Percentiles rank a stretch among this genome's conserved stretches.
Conservation (phyloP, 2,888 invertebrate species). For the Phortica magna region DNA sequence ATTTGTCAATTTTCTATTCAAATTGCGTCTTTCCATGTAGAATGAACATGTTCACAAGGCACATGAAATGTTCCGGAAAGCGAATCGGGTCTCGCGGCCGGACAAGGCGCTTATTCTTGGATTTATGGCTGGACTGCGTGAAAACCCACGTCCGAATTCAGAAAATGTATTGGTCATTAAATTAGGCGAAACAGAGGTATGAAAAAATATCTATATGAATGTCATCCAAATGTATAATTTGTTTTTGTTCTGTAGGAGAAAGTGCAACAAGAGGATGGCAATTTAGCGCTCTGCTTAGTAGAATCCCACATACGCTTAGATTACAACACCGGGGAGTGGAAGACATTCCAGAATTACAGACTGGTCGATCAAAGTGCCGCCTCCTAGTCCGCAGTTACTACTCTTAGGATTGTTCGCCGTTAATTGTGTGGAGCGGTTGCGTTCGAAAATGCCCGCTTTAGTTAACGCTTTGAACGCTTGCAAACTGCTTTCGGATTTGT, state of each 20-base stretch:
- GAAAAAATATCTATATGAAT: too few relatives aligned
- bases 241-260: constrained; percentile 81
- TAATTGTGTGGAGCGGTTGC: background rate
- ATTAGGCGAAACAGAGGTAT: constrained; percentile 88
- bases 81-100: constrained; percentile 96
- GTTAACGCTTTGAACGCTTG: background rate
- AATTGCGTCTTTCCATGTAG: constrained; percentile 78
- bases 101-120: constrained; percentile 98
- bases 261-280: constrained; percentile 90
- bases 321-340: constrained; percentile 98
- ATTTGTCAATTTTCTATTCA: background rate
- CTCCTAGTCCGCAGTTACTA: constrained; percentile 60
- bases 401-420: background rate
- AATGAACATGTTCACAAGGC: constrained; percentile 97
- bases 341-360: constrained; percentile 93
- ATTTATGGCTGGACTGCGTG: constrained; percentile 99
- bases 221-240: background rate
- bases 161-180: constrained; percentile 98
- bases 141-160: constrained; percentile 97
- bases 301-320: constrained; percentile 99
- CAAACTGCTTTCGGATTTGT: background rate
- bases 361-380: constrained; percentile 81
- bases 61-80: constrained; percentile 97
- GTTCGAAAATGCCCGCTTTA: background rate
- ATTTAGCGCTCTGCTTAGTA: constrained; percentile 80